Evolutionary conservation across 2,888 invertebrate species (phyloP).

Genomic region (Dinocampus coccinellae): DNA sequence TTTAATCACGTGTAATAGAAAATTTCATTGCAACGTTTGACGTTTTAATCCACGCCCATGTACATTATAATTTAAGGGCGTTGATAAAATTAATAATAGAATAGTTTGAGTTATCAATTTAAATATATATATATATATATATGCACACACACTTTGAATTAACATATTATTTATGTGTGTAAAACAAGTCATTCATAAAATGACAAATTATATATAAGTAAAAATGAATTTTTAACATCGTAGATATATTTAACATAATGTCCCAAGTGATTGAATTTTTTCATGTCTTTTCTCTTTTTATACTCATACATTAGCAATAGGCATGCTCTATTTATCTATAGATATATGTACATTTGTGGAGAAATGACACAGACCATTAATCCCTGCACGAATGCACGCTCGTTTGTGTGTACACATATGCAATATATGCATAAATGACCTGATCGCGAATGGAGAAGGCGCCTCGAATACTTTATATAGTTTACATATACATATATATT

Average conservation of each 20-base stretch:
- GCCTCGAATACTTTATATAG: neutral
- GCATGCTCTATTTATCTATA: conserved; percentile 14
- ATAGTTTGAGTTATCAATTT: conserved; percentile 10
- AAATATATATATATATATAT: no score
- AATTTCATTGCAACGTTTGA: neutral
- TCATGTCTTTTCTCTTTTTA: neutral
- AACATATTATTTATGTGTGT: conserved; percentile 1
- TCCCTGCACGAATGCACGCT: conserved; percentile 1
- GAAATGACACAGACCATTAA: conserved; percentile 14
- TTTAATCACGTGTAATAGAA: neutral
- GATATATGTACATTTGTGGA: neutral
- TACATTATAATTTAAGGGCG: neutral
- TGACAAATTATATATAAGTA: neutral
- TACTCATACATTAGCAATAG: neutral
- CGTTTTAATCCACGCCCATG: neutral
- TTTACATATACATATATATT: neutral
- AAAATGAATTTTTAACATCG: neutral
- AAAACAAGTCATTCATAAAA: neutral
- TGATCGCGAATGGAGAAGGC: neutral
- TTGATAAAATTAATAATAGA: conserved; percentile 12
- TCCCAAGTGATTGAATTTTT: neutral
- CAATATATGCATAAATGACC: neutral
- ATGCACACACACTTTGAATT: no score
- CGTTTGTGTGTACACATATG: conserved; percentile 3
- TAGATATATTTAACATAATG: neutral